phyloP scores from a whole-genome alignment of 2,113 vertebrate species.

The Passer domesticus region DNA sequence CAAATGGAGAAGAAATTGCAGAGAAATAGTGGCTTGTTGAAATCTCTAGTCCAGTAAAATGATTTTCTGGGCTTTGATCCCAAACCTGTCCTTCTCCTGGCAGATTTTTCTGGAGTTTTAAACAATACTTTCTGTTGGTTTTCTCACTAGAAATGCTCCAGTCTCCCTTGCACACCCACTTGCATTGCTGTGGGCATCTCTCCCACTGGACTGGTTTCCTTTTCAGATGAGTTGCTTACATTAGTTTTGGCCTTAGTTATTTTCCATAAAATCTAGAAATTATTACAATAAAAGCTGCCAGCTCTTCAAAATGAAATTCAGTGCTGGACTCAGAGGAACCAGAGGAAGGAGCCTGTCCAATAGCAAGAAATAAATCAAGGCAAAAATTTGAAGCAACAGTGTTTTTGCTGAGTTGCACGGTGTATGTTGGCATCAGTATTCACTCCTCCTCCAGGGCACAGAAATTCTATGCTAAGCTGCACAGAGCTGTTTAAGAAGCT shows the following conservation, averaged over 20 bases:
- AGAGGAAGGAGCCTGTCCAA: not conserved
- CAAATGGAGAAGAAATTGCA: not conserved
- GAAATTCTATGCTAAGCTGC: not conserved
- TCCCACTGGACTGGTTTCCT: constrained; percentile 4
- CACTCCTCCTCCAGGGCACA: not conserved
- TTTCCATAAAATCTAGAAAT: constrained; percentile 38
- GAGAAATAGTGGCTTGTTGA: not conserved
- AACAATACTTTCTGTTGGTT: not conserved
- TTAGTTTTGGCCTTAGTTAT: constrained; percentile 33
- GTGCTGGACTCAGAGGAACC: not conserved
- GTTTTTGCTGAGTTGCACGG: not conserved
- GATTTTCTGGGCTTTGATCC: constrained; percentile 14
- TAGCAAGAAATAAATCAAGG: constrained; percentile 20
- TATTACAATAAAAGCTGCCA: constrained; percentile 11
- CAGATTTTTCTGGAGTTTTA: not conserved
- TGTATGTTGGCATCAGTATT: not conserved
- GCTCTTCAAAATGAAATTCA: not conserved
- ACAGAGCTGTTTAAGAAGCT: not conserved
- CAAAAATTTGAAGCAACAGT: not conserved
- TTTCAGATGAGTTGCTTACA: not conserved
- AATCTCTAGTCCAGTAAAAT: not conserved
- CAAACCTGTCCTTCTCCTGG: not conserved
- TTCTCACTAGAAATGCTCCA: not conserved
- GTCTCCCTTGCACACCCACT: not conserved
- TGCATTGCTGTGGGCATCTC: not conserved